phyloP scores from a whole-genome alignment of 2,113 vertebrate genomes.

The Sitta europaea region DNA sequence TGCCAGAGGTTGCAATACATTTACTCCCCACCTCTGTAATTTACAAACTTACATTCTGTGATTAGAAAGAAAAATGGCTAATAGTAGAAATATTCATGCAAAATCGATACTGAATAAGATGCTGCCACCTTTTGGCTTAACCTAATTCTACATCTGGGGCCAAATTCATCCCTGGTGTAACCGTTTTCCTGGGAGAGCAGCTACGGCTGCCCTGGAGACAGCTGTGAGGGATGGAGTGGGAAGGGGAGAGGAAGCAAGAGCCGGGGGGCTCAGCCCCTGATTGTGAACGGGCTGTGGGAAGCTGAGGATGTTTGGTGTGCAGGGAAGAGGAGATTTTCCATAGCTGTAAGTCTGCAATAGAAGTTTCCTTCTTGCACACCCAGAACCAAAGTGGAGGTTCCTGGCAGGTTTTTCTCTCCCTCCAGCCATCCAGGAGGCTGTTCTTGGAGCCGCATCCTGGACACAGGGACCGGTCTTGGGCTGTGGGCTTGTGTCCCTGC shows the following conservation, averaged over 20 bases:
- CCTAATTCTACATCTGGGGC: conserved; percentile 15
- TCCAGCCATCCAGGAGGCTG: background rate
- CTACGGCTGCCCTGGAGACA: background rate
- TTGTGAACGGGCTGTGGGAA: background rate
- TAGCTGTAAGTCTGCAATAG: background rate
- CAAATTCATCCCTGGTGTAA: background rate
- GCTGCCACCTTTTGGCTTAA: conserved; percentile 59
- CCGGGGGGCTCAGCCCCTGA: background rate
- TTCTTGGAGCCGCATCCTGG: background rate
- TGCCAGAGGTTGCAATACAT: conserved; percentile 34
- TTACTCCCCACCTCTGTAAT: conserved; percentile 34
- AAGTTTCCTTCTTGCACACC: background rate
- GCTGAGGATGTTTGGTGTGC: background rate
- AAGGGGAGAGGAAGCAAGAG: accelerated
- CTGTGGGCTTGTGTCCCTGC: accelerated
- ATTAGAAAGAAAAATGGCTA: conserved; percentile 43
- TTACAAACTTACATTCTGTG: conserved; percentile 30
- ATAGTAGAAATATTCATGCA: conserved; percentile 14
- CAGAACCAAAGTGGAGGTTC: background rate
- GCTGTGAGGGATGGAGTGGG: background rate
- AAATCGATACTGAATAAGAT: conserved; percentile 10
- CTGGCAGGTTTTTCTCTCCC: background rate
- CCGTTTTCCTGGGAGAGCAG: background rate
- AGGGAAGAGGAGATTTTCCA: background rate
- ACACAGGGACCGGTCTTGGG: background rate